phyloP scores from a whole-genome alignment of 1,140 invertebrate species.

The Eueides isabella region DNA sequence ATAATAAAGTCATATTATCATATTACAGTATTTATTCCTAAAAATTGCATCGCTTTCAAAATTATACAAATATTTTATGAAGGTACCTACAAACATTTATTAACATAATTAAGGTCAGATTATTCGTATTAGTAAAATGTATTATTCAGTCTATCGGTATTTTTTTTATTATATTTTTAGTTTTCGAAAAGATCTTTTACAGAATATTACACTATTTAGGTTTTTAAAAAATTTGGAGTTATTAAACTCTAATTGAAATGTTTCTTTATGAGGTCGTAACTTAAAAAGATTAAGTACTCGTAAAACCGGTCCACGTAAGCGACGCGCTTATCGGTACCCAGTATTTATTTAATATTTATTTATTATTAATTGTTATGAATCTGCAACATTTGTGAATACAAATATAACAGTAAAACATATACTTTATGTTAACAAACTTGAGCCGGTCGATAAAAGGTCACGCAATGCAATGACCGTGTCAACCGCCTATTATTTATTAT shows the following conservation, averaged over 20 bases:
- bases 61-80: background rate
- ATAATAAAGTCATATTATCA: slow-evolving; percentile 8
- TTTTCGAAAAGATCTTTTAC: too few relatives aligned
- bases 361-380: background rate
- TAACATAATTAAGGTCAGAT: too few relatives aligned
- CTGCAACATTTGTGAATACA: background rate
- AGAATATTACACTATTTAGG: too few relatives aligned
- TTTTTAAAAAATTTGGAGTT: too few relatives aligned
- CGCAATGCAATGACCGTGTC: slow-evolving; percentile 39
- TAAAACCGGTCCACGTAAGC: background rate
- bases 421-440: slow-evolving; percentile 41
- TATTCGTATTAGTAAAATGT: too few relatives aligned
- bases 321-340: background rate
- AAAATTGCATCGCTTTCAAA: background rate
- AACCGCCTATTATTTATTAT: slow-evolving; percentile 35
- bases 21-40: background rate
- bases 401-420: slow-evolving; percentile 22
- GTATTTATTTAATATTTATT: background rate
- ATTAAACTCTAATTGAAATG: too few relatives aligned
- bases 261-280: too few relatives aligned
- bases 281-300: background rate
- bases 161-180: too few relatives aligned
- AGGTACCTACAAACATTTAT: background rate
- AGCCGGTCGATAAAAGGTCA: slow-evolving; percentile 50
- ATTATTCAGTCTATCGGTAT: too few relatives aligned